Evolutionary conservation across 1,140 invertebrate genomes (phyloP).

Genomic region (Heliconius eleuchia): DNA sequence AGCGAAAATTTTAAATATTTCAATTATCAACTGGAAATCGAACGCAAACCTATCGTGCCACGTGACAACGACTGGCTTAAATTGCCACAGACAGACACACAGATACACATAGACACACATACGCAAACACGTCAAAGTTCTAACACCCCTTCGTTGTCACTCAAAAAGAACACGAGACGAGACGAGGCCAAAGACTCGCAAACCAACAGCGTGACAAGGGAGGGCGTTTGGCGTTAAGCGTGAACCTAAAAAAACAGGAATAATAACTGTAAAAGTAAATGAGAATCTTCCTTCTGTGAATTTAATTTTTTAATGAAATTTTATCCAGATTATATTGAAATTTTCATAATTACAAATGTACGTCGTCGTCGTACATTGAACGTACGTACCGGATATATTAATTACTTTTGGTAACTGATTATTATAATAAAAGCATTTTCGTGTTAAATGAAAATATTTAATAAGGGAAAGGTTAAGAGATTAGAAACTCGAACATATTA

Average conservation of each 20-base stretch:
- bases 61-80: too few relatives aligned
- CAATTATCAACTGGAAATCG: background rate
- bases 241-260: too few relatives aligned
- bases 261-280: too few relatives aligned
- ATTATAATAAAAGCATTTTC: conserved; percentile 4
- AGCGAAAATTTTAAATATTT: background rate
- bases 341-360: conserved; percentile 4
- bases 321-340: background rate
- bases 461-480: background rate
- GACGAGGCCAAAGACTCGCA: too few relatives aligned
- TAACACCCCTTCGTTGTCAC: background rate
- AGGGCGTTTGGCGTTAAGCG: too few relatives aligned
- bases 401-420: conserved; percentile 2
- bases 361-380: background rate
- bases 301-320: too few relatives aligned
- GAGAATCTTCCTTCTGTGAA: too few relatives aligned
- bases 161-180: too few relatives aligned
- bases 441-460: conserved; percentile 7
- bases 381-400: background rate
- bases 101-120: too few relatives aligned
- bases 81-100: too few relatives aligned
- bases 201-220: too few relatives aligned
- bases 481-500: background rate
- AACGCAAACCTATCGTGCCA: background rate
- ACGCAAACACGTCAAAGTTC: too few relatives aligned